phyloP scores from a whole-genome alignment of 2,113 vertebrate species.

The Gnathonemus longibarbis region DNA sequence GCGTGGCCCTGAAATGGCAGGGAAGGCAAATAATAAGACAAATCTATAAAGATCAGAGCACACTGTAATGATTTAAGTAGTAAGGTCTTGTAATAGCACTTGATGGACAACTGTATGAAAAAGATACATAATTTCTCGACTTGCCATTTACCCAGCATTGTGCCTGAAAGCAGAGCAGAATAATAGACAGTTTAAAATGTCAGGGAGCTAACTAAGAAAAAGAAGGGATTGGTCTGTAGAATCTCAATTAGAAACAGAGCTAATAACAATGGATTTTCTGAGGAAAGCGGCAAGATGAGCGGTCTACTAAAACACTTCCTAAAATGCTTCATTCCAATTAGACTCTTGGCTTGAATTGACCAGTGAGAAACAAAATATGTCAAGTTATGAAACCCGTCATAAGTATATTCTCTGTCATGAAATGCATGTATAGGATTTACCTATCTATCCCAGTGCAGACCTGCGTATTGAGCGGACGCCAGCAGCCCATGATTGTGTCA shows the following conservation, averaged over 20 bases:
- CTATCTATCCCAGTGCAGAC: conserved; percentile 94
- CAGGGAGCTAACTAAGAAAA: conserved; percentile 71
- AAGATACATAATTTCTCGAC: conserved; percentile 70
- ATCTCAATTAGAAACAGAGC: conserved; percentile 67
- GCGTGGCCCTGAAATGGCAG: conserved; percentile 60
- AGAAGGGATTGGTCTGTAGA: conserved; percentile 57
- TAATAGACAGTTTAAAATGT: conserved; percentile 77
- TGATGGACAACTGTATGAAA: conserved; percentile 70
- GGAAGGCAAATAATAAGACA: conserved; percentile 66
- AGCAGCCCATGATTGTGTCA: conserved; percentile 94
- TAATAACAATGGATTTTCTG: conserved; percentile 51
- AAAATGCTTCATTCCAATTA: conserved; percentile 61
- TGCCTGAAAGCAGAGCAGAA: conserved; percentile 66
- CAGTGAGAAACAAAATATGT: conserved; percentile 67
- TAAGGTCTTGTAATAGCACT: conserved; percentile 40
- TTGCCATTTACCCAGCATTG: conserved; percentile 74
- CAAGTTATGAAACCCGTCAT: conserved; percentile 75
- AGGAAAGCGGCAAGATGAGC: conserved; percentile 22
- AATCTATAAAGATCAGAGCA: conserved; percentile 65
- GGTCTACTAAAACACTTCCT: conserved; percentile 40
- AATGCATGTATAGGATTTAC: conserved; percentile 94
- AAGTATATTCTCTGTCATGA: conserved; percentile 85
- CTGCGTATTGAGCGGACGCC: conserved; percentile 91
- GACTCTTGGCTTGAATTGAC: conserved; percentile 55
- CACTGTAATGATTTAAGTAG: conserved; percentile 58